Percentiles rank a stretch among this genome's conserved stretches.
These are phyloP conservation scores for Nothocercus julius DNA, from an alignment of 2,113 vertebrate species.

Conservation along the genomic window DNA sequence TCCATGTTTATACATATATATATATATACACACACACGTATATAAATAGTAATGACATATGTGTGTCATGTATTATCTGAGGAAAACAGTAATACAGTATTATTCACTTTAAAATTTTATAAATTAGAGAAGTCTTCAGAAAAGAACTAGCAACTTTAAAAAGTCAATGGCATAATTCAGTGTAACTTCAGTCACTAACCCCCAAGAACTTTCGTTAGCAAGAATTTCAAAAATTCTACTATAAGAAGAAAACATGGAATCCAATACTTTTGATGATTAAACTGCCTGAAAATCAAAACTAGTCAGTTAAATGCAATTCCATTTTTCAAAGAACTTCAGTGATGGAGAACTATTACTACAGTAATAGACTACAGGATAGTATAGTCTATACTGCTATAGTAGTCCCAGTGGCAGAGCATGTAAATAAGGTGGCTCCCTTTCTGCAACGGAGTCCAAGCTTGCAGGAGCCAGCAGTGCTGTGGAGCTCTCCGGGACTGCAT, in stretches of 20 bases:
- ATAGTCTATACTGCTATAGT: too few relatives aligned
- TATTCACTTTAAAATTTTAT: not conserved
- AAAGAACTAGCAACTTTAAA: not conserved
- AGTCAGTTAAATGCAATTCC: not conserved
- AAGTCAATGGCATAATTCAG: fast-evolving
- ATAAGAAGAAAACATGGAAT: not conserved
- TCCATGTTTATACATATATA: too few relatives aligned
- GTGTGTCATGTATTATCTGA: not conserved
- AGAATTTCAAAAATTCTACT: not conserved
- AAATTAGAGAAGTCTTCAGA: not conserved
- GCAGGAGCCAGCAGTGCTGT: too few relatives aligned
- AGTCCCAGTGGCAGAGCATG: not conserved
- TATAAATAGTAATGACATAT: not conserved
- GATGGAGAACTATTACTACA: not conserved
- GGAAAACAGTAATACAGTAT: not conserved
- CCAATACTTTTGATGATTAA: not conserved
- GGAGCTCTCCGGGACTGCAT: too few relatives aligned
- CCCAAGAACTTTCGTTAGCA: not conserved
- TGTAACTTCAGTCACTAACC: not conserved
- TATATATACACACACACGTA: not conserved
- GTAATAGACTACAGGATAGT: not conserved
- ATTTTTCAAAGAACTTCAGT: not conserved
- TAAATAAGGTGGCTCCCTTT: not conserved
- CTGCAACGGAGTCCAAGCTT: not conserved
- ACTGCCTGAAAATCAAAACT: not conserved